These are phyloP conservation scores for Misgurnus anguillicaudatus DNA, from an alignment of 2,113 vertebrate genomes.

Conservation along the genomic window DNA sequence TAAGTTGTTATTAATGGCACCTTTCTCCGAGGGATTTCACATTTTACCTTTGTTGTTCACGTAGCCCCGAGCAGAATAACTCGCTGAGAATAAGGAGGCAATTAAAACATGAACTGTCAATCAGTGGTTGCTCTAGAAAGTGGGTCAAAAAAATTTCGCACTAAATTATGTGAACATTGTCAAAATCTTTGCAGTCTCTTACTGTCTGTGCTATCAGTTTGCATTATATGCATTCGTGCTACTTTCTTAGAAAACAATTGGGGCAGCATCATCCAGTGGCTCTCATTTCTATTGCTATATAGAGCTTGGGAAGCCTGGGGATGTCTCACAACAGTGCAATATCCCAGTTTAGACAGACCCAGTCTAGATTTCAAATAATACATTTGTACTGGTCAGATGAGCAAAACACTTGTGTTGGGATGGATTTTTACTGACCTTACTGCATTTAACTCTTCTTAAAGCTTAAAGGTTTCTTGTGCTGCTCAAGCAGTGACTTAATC, in stretches of 20 bases:
- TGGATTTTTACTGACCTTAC: constrained; percentile 29
- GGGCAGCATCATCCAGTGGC: not conserved
- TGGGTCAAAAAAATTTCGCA: constrained; percentile 21
- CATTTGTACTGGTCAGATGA: constrained; percentile 6
- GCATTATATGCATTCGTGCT: constrained; percentile 12
- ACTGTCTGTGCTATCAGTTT: not conserved
- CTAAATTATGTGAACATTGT: constrained; percentile 14
- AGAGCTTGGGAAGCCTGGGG: constrained; percentile 23
- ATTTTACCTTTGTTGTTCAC: constrained; percentile 34
- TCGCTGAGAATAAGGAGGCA: constrained; percentile 13
- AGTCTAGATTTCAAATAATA: constrained; percentile 8
- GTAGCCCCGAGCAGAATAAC: not conserved
- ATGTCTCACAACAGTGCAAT: constrained; percentile 1
- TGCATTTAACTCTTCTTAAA: constrained; percentile 25
- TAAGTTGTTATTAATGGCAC: constrained; percentile 1
- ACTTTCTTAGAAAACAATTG: constrained; percentile 23
- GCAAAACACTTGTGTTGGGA: not conserved
- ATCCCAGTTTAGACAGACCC: constrained; percentile 24
- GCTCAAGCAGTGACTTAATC: constrained; percentile 22
- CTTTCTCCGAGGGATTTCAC: not conserved
- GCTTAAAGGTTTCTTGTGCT: constrained; percentile 20
- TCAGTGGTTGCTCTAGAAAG: constrained; percentile 13
- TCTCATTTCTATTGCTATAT: constrained; percentile 5
- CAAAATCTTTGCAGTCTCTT: constrained; percentile 13
- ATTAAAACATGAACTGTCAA: constrained; percentile 32